Evolutionary conservation across 2,113 vertebrate species (phyloP).

Genomic region (Pelecanus crispus): DNA sequence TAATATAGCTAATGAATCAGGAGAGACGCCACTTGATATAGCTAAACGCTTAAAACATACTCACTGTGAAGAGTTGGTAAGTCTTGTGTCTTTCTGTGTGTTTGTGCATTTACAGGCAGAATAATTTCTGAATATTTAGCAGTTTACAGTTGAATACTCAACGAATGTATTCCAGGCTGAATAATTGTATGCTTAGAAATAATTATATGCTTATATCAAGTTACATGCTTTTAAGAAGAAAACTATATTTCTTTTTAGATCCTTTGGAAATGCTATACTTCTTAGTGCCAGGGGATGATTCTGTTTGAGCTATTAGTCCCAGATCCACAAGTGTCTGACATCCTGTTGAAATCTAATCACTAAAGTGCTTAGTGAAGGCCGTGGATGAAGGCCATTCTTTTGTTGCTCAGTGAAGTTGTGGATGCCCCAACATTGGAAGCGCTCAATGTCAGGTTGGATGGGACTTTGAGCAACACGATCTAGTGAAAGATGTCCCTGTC

Average conservation of each 20-base stretch:
- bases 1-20: constrained; percentile 85
- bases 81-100: neutral
- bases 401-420: neutral
- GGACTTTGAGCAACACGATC: neutral
- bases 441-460: neutral
- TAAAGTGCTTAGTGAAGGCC: neutral
- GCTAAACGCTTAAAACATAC: constrained; percentile 85
- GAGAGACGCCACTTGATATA: constrained; percentile 90
- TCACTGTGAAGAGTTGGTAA: constrained; percentile 92
- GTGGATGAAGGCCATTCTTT: neutral
- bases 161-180: neutral
- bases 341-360: neutral
- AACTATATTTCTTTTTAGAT: neutral
- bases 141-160: neutral
- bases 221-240: neutral
- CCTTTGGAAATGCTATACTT: neutral
- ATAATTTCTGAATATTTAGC: neutral
- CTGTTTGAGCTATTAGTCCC: neutral
- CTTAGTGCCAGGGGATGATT: neutral
- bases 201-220: neutral
- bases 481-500: neutral
- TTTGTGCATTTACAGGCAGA: neutral
- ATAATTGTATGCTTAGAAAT: neutral
- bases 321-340: neutral
- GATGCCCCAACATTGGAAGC: neutral